Evolutionary conservation across 2,797 vertebrate species (phyloP), one percentile per base, ranked within the genome.

Genomic region (Sphenopsis melanotis): DNA sequence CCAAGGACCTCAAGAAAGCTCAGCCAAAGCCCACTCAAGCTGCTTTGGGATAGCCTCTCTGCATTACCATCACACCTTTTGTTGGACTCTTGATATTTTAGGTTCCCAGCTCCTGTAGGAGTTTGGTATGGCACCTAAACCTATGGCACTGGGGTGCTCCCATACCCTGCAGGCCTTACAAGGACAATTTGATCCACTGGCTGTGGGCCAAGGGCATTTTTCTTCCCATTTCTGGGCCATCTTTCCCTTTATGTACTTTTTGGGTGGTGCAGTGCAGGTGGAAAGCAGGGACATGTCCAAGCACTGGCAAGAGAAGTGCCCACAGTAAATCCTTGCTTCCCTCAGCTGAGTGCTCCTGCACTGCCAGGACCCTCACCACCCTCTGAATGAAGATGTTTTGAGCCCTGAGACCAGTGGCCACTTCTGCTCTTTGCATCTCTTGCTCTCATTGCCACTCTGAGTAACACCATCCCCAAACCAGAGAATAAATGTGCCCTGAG

Each of bases 71-170:
- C 64, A 17, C 24, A 17, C 10, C 5, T 82, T 71, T 65, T 41
- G 19, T 41, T 22, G 21, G 44, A 49, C 17, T 2, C 17, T 42
- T 0, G 0, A 0, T 49, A 44, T 60, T 85, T 66, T 69, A 59
- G 7, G 32, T 39, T 76, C 66, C 23, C n/a, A 47, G 4, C 15
- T 78, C 23, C 69, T 7, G 1, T 0, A 34, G 44, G 37, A 15
- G 5, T 57, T 53, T 46, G 61, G 42, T 72, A 7, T 18, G 37
- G 11, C 26, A 15, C 36, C 46, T 32, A 52, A 69, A 55, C 12
- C 11, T n/a, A 3, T 8, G 12, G 46, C 11, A 32, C 0, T 72
- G n/a, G 11, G 8, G 4, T 76, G 10, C 11, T 80, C 9, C 44
- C n/a, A 10, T 44, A 27, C 17, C 12, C 27, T 52, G 2, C 18